Conservation (phyloP, 2,888 invertebrate species). For the Malacosoma neustria region DNA sequence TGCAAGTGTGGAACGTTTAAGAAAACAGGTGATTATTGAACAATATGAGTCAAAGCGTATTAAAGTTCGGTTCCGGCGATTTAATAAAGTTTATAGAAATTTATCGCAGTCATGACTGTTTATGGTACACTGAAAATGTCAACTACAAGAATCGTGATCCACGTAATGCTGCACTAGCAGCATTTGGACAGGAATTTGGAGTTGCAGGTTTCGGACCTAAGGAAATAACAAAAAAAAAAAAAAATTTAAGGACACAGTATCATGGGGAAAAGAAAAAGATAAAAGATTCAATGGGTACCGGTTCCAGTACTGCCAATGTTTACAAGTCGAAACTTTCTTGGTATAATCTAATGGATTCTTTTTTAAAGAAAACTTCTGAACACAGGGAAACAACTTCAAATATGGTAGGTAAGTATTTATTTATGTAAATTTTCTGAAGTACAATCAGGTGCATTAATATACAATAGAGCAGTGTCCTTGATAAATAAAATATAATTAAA, state of each 20-base stretch:
- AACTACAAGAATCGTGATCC: neutral
- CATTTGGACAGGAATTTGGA: neutral
- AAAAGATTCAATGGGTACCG: too few relatives aligned
- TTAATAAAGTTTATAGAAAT: neutral
- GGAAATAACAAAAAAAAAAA: neutral
- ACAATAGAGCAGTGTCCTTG: too few relatives aligned
- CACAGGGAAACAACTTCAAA: too few relatives aligned
- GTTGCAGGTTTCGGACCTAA: neutral
- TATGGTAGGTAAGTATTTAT: too few relatives aligned
- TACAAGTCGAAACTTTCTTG: too few relatives aligned
- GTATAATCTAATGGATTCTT: too few relatives aligned
- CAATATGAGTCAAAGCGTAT: neutral
- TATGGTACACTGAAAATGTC: neutral
- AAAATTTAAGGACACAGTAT: neutral
- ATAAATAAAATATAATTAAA: too few relatives aligned
- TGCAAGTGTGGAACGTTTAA: neutral
- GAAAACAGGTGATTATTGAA: neutral
- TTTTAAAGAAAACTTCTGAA: too few relatives aligned
- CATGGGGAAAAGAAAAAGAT: too few relatives aligned
- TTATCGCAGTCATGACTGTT: neutral
- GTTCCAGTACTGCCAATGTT: too few relatives aligned
- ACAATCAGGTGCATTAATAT: too few relatives aligned
- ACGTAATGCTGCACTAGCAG: neutral
- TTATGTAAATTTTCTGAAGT: too few relatives aligned
- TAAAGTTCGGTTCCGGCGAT: neutral